A percentile compares a stretch with the other conserved stretches of the same genome.
phyloP scores from a whole-genome alignment of 2,113 vertebrate genomes.

The Natator depressus region DNA sequence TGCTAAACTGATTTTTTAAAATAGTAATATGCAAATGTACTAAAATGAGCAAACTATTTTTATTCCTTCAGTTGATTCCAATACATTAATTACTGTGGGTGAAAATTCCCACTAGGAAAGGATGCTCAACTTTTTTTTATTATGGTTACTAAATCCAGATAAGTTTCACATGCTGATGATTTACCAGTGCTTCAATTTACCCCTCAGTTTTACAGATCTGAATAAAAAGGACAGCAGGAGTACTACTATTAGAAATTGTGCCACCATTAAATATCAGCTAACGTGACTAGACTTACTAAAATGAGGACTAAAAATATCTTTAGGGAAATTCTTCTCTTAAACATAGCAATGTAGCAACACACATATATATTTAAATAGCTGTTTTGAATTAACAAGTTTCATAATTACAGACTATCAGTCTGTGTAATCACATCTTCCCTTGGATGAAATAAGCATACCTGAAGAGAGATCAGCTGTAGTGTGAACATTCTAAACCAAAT shows the following conservation, averaged over 20 bases:
- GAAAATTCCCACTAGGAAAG: conserved; percentile 65
- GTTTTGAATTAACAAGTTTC: conserved; percentile 10
- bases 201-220: conserved; percentile 47
- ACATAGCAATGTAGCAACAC: conserved; percentile 31
- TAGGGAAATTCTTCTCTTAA: conserved; percentile 56
- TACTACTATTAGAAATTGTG: conserved; percentile 63
- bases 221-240: conserved; percentile 52
- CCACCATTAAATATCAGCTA: conserved; percentile 36
- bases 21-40: neutral
- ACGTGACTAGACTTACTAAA: conserved; percentile 52
- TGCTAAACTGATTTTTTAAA: conserved; percentile 39
- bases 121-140: conserved; percentile 51
- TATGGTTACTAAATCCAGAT: conserved; percentile 62
- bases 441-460: conserved; percentile 4
- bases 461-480: neutral
- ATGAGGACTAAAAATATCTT: conserved; percentile 40
- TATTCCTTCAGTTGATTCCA: conserved; percentile 54
- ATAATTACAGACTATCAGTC: neutral
- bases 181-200: conserved; percentile 51
- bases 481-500: neutral
- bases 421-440: conserved; percentile 15
- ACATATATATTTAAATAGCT: conserved; percentile 12
- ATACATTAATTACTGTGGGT: conserved; percentile 54
- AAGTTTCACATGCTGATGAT: conserved; percentile 51
- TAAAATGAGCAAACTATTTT: conserved; percentile 57